Evolutionary conservation across 2,888 invertebrate genomes (phyloP), one percentile per base, ranked within the genome.

Genomic region (Lasioglossum lativentre): DNA sequence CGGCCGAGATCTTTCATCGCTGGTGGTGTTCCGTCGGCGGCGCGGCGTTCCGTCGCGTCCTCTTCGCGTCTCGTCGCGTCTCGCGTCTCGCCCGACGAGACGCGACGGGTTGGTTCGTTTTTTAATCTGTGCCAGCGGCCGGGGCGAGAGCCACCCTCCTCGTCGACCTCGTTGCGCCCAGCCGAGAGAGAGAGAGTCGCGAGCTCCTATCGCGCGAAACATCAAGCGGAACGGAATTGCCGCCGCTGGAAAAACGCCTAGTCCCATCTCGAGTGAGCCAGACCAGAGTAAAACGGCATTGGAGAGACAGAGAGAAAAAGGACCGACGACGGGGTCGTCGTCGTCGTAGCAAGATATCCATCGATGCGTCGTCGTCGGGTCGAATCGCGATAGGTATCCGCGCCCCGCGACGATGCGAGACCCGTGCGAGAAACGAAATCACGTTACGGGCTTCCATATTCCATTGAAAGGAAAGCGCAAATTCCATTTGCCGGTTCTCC

Each of bases 401-500:
- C 47, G 74, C 52, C 59, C 14, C 56, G 70, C 75, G 14, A 14
- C 78, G 76, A 68, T 76, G 71, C 77, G 76, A 74, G 23, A 40
- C 42, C 82, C 77, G 86, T n/a, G 77, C 76, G 78, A 77, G 86
- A 82, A 82, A 40, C 76, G 63, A 82, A 86, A 86, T 66, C 82
- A 86, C 82, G 86, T 86, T 86, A 86, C 82, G 86, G 56, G 82
- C 86, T 82, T 86, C 86, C 82, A 75, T 79, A 47, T 86, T 59
- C 78, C 63, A 68, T 86, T 77, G 86, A 78, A 86, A 82, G 75
- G 86, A 79, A 86, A 80, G 79, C 78, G 78, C 78, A 78, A 86
- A 86, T 86, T 86, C 86, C 86, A 86, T 86, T 86, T 86, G 75
- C 81, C 75, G 52, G 34, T 59, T 42, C 45, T 30, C 16, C 59